phyloP scores from a whole-genome alignment of 2,797 vertebrate genomes.

The Hydrocynus forskahlii region DNA sequence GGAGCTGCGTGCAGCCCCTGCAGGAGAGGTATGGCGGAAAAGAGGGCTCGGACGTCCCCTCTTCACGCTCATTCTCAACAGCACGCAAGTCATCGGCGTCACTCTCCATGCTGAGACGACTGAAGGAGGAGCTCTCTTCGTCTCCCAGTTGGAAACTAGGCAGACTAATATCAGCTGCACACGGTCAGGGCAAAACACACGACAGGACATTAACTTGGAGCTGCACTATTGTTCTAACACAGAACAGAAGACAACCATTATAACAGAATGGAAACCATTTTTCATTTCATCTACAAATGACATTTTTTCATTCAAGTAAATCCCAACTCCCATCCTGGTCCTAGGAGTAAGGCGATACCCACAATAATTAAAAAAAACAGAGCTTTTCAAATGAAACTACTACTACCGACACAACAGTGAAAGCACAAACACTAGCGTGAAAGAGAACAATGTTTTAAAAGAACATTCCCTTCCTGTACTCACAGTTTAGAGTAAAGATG shows the following conservation, averaged over 20 bases:
- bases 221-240: not conserved
- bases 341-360: not conserved
- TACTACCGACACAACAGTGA: too few species aligned
- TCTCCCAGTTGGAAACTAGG: slow-evolving; percentile 86
- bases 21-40: slow-evolving; percentile 78
- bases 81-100: slow-evolving; percentile 76
- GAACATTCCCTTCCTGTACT: slow-evolving; percentile 24
- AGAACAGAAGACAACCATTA: not conserved
- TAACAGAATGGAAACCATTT: not conserved
- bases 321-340: not conserved
- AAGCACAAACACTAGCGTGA: not conserved
- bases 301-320: not conserved
- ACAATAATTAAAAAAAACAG: not conserved
- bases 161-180: slow-evolving; percentile 88
- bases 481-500: slow-evolving; percentile 19
- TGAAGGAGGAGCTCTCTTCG: slow-evolving; percentile 81
- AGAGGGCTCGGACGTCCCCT: slow-evolving; percentile 66
- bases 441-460: not conserved
- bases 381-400: not conserved
- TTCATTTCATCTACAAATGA: too few species aligned
- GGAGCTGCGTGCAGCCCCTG: slow-evolving; percentile 82
- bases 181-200: slow-evolving; percentile 74
- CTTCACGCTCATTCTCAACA: slow-evolving; percentile 71
- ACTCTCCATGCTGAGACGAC: slow-evolving; percentile 79
- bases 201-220: slow-evolving; percentile 5